Percentiles rank a stretch among this genome's conserved stretches.
These are phyloP conservation scores for Scomberomorus guttatus DNA, from an alignment of 2,797 vertebrate genomes.

Conservation along the genomic window DNA sequence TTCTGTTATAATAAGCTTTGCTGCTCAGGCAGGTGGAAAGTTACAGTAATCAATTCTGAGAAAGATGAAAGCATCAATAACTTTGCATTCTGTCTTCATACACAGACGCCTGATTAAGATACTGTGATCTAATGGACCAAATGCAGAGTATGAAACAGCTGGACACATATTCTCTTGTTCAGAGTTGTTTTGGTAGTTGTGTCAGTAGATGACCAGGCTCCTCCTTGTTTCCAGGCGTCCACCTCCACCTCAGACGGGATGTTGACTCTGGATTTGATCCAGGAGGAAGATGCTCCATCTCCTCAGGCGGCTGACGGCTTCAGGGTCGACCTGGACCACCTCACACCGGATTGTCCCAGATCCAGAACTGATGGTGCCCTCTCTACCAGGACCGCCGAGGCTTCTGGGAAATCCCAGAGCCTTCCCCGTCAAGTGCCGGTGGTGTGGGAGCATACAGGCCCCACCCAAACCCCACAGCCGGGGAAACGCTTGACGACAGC, in stretches of 20 bases:
- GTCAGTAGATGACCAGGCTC: background rate
- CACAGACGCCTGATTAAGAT: too few species aligned
- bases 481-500: slow-evolving; percentile 78
- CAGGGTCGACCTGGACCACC: slow-evolving; percentile 80
- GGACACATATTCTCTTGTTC: too few species aligned
- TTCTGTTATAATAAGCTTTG: too few species aligned
- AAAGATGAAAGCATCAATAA: too few species aligned
- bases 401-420: slow-evolving; percentile 82
- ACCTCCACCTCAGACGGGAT: slow-evolving; percentile 94
- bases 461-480: slow-evolving; percentile 80
- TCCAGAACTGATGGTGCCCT: slow-evolving; percentile 81
- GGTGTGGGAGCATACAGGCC: slow-evolving; percentile 73
- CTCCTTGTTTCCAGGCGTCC: slow-evolving; percentile 86
- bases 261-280: slow-evolving; percentile 95
- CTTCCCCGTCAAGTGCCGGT: slow-evolving; percentile 77
- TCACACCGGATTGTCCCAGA: slow-evolving; percentile 71
- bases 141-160: too few species aligned
- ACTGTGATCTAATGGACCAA: too few species aligned
- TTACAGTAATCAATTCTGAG: too few species aligned
- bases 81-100: background rate
- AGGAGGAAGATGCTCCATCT: slow-evolving; percentile 87
- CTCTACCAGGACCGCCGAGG: slow-evolving; percentile 28
- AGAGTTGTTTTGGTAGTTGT: too few species aligned
- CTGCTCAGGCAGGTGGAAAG: too few species aligned
- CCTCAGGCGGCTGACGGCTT: slow-evolving; percentile 75